Conservation (phyloP, 2,888 invertebrate species). For the Caenorhabditis becei region DNA sequence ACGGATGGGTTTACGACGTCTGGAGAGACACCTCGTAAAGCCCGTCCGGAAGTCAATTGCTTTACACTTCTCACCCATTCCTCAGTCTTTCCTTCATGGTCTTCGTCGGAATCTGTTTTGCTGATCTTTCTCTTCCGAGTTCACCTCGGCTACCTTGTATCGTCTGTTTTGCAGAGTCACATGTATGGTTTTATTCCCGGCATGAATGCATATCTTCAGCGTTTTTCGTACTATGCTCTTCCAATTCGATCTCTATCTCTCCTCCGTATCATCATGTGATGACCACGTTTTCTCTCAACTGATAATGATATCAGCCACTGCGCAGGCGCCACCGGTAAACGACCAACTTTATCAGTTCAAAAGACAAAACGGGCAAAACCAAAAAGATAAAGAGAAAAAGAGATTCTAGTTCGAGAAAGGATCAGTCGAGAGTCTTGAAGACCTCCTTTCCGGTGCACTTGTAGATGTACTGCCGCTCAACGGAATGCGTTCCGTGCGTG, state of each 20-base stretch:
- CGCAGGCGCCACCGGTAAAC: neutral
- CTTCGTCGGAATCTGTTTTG: neutral
- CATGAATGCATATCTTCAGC: too few species aligned
- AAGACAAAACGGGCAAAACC: neutral
- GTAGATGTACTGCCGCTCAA: constrained; percentile 79
- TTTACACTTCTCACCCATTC: constrained; percentile 9
- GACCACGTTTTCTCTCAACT: constrained; percentile 35
- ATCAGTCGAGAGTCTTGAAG: constrained; percentile 76
- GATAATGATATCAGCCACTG: constrained; percentile 19
- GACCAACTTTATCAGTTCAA: constrained; percentile 1
- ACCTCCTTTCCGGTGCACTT: constrained; percentile 79
- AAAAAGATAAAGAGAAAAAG: constrained; percentile 18
- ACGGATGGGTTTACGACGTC: constrained; percentile 14
- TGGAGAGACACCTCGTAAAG: constrained; percentile 19
- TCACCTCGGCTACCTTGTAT: constrained; percentile 5
- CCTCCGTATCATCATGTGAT: constrained; percentile 24
- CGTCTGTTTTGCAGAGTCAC: constrained; percentile 22
- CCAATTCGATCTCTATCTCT: neutral
- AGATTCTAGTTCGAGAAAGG: constrained; percentile 22
- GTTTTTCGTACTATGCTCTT: constrained; percentile 24
- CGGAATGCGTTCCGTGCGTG: constrained; percentile 73
- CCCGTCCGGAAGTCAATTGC: constrained; percentile 2
- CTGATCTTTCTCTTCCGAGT: neutral
- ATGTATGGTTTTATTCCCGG: neutral
- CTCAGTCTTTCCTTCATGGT: neutral